Evolutionary conservation across 1,140 invertebrate genomes (phyloP).

Genomic region (Brachionus manjavacas): DNA sequence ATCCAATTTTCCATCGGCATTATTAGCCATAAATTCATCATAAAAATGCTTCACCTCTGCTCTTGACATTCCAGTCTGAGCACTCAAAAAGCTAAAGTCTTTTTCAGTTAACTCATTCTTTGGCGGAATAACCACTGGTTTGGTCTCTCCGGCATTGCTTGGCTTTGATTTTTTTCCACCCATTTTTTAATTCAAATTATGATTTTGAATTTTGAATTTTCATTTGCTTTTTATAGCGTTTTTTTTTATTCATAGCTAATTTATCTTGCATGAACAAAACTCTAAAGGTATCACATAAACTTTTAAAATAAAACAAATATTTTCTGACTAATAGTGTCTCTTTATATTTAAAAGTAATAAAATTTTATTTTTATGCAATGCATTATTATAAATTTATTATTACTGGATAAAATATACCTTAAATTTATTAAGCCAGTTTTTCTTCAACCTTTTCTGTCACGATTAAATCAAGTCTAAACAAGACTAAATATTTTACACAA

Average conservation of each 20-base stretch:
- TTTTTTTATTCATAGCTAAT: background rate
- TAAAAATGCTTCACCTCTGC: background rate
- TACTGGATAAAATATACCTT: background rate
- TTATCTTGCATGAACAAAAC: background rate
- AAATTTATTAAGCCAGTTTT: background rate
- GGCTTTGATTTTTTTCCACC: background rate
- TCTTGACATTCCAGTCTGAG: background rate
- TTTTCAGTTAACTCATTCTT: background rate
- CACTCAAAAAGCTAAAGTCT: background rate
- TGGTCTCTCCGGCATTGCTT: background rate
- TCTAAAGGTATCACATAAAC: background rate
- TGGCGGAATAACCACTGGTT: background rate
- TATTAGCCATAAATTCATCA: slow-evolving; percentile 11
- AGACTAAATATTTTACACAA: background rate
- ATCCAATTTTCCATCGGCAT: slow-evolving; percentile 21
- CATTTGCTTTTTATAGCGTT: background rate
- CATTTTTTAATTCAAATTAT: background rate
- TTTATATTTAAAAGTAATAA: background rate
- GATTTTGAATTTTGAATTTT: background rate
- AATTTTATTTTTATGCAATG: background rate
- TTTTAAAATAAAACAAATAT: background rate
- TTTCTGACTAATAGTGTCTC: background rate
- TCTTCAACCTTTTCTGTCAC: background rate
- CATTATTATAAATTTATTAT: background rate
- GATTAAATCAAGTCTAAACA: background rate